Percentiles rank a stretch among this genome's conserved stretches.
These are phyloP conservation scores for Dysdera silvatica DNA, from an alignment of 1,140 invertebrate species.

Conservation along the genomic window DNA sequence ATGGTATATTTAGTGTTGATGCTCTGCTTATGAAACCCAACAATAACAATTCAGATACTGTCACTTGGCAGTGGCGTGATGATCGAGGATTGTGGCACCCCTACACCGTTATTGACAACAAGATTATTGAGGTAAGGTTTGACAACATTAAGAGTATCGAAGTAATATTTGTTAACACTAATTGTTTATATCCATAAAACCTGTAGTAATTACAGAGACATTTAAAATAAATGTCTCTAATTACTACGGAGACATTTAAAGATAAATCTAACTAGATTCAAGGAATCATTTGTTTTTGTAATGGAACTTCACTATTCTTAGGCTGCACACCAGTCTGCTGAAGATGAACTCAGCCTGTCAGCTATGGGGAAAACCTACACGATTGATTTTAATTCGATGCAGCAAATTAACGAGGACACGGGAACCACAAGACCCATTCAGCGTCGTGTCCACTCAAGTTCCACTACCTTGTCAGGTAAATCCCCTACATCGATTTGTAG, in stretches of 20 bases:
- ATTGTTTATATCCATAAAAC: too few species aligned
- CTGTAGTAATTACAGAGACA: too few species aligned
- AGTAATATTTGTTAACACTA: too few species aligned
- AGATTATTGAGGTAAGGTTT: slow-evolving; percentile 70
- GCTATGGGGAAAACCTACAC: slow-evolving; percentile 87
- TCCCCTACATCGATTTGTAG: too few species aligned
- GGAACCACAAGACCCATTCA: slow-evolving; percentile 86
- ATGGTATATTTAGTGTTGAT: slow-evolving; percentile 91
- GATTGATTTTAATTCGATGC: slow-evolving; percentile 92
- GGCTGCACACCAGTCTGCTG: slow-evolving; percentile 83
- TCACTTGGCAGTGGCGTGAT: slow-evolving; percentile 93
- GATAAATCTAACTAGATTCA: background rate
- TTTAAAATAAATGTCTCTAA: background rate
- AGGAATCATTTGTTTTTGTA: too few species aligned
- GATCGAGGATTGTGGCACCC: slow-evolving; percentile 66
- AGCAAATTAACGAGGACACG: slow-evolving; percentile 96
- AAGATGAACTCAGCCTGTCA: slow-evolving; percentile 87
- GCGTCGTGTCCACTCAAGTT: slow-evolving; percentile 48
- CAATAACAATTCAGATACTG: slow-evolving; percentile 51
- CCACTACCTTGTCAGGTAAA: slow-evolving; percentile 13
- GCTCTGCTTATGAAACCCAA: slow-evolving; percentile 64
- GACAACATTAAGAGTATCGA: too few species aligned
- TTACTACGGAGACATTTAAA: background rate
- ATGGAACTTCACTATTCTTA: too few species aligned
- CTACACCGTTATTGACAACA: slow-evolving; percentile 62